Evolutionary conservation across 2,888 invertebrate species (phyloP), one percentile per base, ranked within the genome.

Genomic region (Rapana venosa): DNA sequence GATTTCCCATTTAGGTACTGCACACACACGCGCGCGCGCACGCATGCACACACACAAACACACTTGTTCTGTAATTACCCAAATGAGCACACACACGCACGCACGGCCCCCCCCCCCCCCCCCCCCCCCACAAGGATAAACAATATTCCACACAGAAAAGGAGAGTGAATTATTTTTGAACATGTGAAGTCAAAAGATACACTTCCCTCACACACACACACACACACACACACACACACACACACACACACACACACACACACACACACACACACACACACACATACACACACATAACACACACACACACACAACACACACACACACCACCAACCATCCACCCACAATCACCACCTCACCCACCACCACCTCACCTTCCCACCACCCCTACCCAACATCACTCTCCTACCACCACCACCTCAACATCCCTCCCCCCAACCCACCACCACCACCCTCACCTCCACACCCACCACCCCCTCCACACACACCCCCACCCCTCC

Each of bases 381-480:
- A n/a, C 17, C 66, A 66, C 66, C 2, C 66, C n/a, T n/a, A 66
- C 26, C 17, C 66, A 2, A 17, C 17, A 2, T 6, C 66, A 2
- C 66, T 22, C 66, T 2, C 66, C 17, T 13, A 2, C 2, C 66
- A 6, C 66, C 17, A 2, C 17, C 66, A 66, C 66, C 2, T 13
- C 66, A 66, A 47, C 47, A 47, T 8, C 47, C 47, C 47, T 8
- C 47, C 61, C 2, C 61, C 15, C 61, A 4, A 4, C 61, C 2
- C 61, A 61, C 61, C 61, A 61, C 74, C 20, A 11, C 13, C 79
- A 1, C 15, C 15, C 79, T 6, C 88, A 94, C 94, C 93, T 94
- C 17, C 66, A 2, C 66, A 6, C 66, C 17, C 66, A 66, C 66
- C 17, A 66, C 2, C 66, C 17, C 47, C 47, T 8, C 47, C 66